Evolutionary conservation across 2,888 invertebrate species (phyloP).

Genomic region (Ganaspis brasiliensis): DNA sequence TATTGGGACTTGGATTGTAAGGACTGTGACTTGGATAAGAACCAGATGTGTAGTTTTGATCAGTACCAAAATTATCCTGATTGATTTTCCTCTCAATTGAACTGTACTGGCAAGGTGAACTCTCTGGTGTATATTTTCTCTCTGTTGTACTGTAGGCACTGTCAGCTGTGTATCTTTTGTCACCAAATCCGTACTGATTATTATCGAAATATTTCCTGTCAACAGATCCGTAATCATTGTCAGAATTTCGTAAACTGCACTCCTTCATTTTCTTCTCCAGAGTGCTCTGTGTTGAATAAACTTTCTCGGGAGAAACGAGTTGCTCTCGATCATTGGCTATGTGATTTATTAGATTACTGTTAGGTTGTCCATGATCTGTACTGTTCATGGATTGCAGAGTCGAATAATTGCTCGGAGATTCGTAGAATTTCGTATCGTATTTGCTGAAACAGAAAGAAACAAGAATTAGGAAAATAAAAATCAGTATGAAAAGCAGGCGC

Average conservation of each 20-base stretch:
- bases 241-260: conserved; percentile 63
- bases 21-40: conserved; percentile 23
- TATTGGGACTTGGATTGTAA: neutral
- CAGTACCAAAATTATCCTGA: conserved; percentile 63
- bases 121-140: conserved; percentile 62
- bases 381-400: conserved; percentile 63
- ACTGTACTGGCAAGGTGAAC: conserved; percentile 71
- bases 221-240: conserved; percentile 68
- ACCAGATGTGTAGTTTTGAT: conserved; percentile 37
- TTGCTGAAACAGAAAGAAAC: conserved; percentile 67
- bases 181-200: conserved; percentile 52
- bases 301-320: conserved; percentile 76
- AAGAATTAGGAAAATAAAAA: conserved; percentile 57
- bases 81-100: conserved; percentile 75
- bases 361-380: conserved; percentile 67
- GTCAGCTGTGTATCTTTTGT: conserved; percentile 58
- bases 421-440: conserved; percentile 83
- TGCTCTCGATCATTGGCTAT: conserved; percentile 69
- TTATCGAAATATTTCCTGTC: conserved; percentile 64
- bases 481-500: no score
- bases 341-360: conserved; percentile 67
- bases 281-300: conserved; percentile 74
- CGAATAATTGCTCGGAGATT: conserved; percentile 81
- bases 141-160: conserved; percentile 62
- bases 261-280: conserved; percentile 75